A percentile compares a stretch with the other conserved stretches of the same genome.
Conservation (phyloP, 2,113 vertebrate species). For the Azemiops feae region DNA sequence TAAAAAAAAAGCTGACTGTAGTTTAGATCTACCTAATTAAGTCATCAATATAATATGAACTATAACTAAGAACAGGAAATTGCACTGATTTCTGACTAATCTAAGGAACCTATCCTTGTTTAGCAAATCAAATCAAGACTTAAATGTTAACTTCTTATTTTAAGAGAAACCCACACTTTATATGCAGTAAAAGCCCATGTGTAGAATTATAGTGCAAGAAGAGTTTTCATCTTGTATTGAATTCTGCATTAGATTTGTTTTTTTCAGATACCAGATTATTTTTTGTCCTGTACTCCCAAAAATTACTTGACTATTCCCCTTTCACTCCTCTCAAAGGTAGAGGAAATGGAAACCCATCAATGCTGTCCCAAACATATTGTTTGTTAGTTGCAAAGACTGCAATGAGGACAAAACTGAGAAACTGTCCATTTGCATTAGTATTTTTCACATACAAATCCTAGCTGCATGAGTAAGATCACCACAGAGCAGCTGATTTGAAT, state of each 20-base stretch:
- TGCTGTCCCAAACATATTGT: not conserved
- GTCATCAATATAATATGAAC: not conserved
- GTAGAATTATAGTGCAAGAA: not conserved
- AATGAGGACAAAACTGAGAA: not conserved
- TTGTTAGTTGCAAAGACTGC: not conserved
- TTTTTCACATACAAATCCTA: not conserved
- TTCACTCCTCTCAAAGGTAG: not conserved
- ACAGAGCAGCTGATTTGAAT: not conserved
- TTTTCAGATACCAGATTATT: not conserved
- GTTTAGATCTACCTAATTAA: not conserved
- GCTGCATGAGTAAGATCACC: not conserved
- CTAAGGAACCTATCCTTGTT: not conserved
- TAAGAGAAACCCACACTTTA: not conserved
- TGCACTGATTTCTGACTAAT: not conserved
- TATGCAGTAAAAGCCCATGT: not conserved
- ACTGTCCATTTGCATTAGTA: not conserved
- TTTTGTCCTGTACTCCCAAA: not conserved
- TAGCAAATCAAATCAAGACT: not conserved
- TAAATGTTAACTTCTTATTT: not conserved
- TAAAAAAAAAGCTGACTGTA: not conserved
- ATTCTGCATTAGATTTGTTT: not conserved
- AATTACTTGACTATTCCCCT: not conserved
- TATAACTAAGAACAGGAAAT: not conserved
- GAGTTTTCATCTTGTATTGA: not conserved
- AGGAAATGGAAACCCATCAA: not conserved